Conservation (phyloP, 2,113 vertebrate species). For the Gambusia holbrooki region DNA sequence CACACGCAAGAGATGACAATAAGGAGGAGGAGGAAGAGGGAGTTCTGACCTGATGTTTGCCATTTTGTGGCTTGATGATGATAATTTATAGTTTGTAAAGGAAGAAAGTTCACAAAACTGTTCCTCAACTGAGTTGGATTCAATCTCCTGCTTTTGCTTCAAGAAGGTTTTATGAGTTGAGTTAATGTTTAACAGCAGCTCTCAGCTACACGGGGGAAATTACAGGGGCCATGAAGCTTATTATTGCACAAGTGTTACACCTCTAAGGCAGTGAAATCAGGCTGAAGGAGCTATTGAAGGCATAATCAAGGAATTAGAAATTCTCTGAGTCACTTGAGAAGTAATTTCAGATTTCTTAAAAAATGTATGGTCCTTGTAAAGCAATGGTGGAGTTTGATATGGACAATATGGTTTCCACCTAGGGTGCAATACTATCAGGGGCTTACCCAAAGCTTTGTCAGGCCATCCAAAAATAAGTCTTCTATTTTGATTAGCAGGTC, state of each 20-base stretch:
- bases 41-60: background rate
- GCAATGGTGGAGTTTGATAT: too few species aligned
- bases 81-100: background rate
- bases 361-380: too few species aligned
- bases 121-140: background rate
- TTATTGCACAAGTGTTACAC: constrained; percentile 54
- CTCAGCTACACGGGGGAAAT: constrained; percentile 23
- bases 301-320: constrained; percentile 59
- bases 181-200: constrained; percentile 12
- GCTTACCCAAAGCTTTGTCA: too few species aligned
- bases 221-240: constrained; percentile 51
- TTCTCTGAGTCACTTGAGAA: constrained; percentile 14
- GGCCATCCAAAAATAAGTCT: too few species aligned
- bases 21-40: background rate
- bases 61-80: background rate
- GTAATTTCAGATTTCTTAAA: background rate
- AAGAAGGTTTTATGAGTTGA: background rate
- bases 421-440: too few species aligned
- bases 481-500: too few species aligned
- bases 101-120: background rate
- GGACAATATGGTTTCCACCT: background rate
- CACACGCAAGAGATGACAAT: background rate
- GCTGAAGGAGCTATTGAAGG: constrained; percentile 36
- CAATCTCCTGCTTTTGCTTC: background rate
- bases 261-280: constrained; percentile 31